Conservation (phyloP, 2,113 vertebrate species). For the Zosterops borbonicus region DNA sequence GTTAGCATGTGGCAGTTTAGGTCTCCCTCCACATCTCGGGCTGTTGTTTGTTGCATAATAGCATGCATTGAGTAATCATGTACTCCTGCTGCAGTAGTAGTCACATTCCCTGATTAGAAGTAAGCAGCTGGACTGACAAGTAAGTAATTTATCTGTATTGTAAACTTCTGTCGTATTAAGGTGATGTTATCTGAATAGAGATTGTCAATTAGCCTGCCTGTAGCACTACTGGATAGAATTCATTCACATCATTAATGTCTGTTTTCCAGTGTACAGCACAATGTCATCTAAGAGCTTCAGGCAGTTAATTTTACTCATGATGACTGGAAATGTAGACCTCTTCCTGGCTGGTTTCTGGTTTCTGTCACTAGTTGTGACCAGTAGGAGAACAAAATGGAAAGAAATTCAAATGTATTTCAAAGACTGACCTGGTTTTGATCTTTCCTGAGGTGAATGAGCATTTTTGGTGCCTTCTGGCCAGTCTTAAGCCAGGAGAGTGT, state of each 20-base stretch:
- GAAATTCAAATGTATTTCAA: not conserved
- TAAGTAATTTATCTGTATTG: not conserved
- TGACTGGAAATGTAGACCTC: not conserved
- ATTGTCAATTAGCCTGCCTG: not conserved
- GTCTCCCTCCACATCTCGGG: not conserved
- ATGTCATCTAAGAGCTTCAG: not conserved
- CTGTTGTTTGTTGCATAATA: not conserved
- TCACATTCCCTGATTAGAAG: not conserved
- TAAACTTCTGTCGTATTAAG: not conserved
- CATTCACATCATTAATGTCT: not conserved
- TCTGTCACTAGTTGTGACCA: not conserved
- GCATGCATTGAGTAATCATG: not conserved
- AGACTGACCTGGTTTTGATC: not conserved
- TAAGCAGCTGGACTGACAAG: not conserved
- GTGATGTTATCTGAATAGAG: not conserved
- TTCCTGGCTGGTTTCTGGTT: not conserved
- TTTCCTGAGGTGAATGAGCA: not conserved
- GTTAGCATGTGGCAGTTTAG: not conserved
- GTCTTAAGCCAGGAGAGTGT: not conserved
- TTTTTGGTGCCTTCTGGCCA: not conserved
- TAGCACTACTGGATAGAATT: not conserved
- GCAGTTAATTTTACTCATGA: not conserved
- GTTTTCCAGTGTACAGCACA: not conserved
- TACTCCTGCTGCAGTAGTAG: not conserved
- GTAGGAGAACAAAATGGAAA: not conserved